Base-by-base conservation (phyloP, 2,888 invertebrate species). In the Drosophila lutescens region DNA sequence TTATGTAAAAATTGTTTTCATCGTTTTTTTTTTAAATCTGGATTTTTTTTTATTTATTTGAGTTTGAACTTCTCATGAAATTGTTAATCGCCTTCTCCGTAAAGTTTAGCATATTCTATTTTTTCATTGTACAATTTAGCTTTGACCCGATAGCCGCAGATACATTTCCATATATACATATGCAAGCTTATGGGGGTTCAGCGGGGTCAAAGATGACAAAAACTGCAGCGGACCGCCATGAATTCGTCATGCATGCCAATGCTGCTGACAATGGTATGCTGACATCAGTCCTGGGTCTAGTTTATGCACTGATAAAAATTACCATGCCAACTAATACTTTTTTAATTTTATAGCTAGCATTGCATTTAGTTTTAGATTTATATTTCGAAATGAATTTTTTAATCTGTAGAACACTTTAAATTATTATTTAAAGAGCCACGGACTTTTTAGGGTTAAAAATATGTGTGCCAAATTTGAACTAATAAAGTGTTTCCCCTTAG, bases 211-310 rank as follows among this genome's bases (percentile, higher is more conserved):
- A 63, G 67, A 67, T 69, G 62, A 76, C 78, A 70, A 65, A 61
- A 79, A 79, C 77, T 69, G 70, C 73, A 85, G 80, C 71, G 74
- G 67, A 83, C 78, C 83, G 76, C 58, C 78, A 74, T 68, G 76
- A 80, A 70, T 59, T 78, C 62, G 65, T 78, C 86, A 86, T 80
- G 81, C 76, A 78, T 75, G 75, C 53, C 44, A 59, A 40, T 61
- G 32, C 13, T 26, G 44, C 23, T 50, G 69, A 59, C 49, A 59
- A 65, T 53, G 15, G 36, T 9, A 30, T 23, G 5, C n/a, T 17
- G 20, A 17, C 38, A 69, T 17, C 38, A 12, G 30, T 43, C 13
- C 44, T 12, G 15, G 17, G 15, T 10, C 40, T 13, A 34, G 23
- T 34, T 12, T 17, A 38, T 10, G 7, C 30, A 54, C 55, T 41